Evolutionary conservation across 2,888 invertebrate genomes (phyloP), one percentile per base, ranked within the genome.

Genomic region (Leptopterna dolabrata): DNA sequence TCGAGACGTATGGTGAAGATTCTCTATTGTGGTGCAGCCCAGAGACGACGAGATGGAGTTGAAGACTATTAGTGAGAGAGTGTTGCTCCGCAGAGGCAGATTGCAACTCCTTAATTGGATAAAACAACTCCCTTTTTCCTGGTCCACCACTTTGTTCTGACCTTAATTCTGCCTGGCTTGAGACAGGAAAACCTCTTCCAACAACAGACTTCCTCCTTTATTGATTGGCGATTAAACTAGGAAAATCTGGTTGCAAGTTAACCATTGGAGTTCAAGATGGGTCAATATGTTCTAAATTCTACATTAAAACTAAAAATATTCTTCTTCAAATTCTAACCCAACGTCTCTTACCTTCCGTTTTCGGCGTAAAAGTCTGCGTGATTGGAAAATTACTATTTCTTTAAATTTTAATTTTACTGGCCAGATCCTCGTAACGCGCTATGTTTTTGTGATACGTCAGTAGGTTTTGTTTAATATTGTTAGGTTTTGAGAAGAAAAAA

Each of bases 21-120:
- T 36, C 4, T 36, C 19, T 16, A 19, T 36, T 29, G 36, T 16
- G n/a, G 73, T 36, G 41, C 73, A 41, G 19, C 16, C 36, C 73
- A 14, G 73, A 36, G 41, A 36, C 3, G 27, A 16, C 73, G 19
- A 63, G 63, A 19, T 24, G 3, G 63, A 6, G 11, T 19, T 2
- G 36, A 45, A 41, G 36, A 45, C 78, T 78, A 78, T 78, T 78
- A 78, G 78, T 36, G 41, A 7, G 70, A 70, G 63, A 83, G 70
- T 83, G 83, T 85, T 76, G 76, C 76, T 43, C 76, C 76, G 24
- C 76, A 24, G 86, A 76, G 76, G 86, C 51, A 86, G 86, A 86
- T 86, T 86, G 86, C 63, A 36, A 24, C 36, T 55, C 86, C 76
- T 86, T 86, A 86, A 86, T 86, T 86, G 86, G 86, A 86, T 86